These are phyloP conservation scores for Tipula helvola DNA, from an alignment of 2,888 invertebrate genomes.

Conservation along the genomic window DNA sequence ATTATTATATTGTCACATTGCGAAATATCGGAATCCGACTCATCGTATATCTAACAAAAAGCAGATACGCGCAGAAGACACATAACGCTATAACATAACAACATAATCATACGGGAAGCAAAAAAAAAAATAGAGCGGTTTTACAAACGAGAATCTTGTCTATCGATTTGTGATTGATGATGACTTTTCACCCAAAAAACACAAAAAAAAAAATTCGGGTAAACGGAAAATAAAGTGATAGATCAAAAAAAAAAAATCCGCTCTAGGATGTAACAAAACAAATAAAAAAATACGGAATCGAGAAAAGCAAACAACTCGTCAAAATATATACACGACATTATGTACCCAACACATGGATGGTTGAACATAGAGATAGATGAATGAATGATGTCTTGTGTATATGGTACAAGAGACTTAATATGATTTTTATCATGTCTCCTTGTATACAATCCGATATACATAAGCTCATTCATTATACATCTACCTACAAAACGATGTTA, in stretches of 20 bases:
- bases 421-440: background rate
- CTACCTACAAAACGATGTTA: background rate
- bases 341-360: background rate
- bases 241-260: background rate
- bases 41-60: background rate
- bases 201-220: background rate
- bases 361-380: background rate
- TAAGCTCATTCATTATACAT: background rate
- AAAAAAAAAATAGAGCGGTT: background rate
- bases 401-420: background rate
- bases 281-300: background rate
- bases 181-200: background rate
- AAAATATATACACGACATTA: background rate
- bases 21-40: background rate
- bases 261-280: background rate
- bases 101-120: background rate
- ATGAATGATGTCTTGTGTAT: background rate
- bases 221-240: background rate
- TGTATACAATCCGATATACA: background rate
- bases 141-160: background rate
- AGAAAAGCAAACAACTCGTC: background rate
- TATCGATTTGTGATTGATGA: background rate
- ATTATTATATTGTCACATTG: background rate
- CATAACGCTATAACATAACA: background rate
- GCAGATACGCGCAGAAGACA: background rate